Percentiles rank a stretch among this genome's conserved stretches.
These are phyloP conservation scores for Galago senegalensis DNA, from an alignment of 2,797 vertebrate species.

Conservation along the genomic window DNA sequence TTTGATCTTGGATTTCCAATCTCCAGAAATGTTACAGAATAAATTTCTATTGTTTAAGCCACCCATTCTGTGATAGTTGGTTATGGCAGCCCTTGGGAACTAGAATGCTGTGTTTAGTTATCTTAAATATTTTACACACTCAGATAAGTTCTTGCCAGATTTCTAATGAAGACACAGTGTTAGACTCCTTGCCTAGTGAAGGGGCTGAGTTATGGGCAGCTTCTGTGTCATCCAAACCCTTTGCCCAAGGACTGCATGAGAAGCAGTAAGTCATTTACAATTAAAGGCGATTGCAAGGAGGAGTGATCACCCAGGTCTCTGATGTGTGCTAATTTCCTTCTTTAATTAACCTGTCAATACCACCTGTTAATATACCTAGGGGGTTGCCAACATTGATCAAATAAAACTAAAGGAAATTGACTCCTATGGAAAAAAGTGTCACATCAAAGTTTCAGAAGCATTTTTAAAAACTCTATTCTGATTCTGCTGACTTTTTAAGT, in stretches of 20 bases:
- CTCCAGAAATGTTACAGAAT: background rate
- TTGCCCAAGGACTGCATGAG: background rate
- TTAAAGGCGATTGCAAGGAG: constrained; percentile 14
- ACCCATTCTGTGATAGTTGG: background rate
- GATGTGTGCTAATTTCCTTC: constrained; percentile 56
- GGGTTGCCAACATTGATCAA: constrained; percentile 72
- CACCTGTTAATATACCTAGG: constrained; percentile 63
- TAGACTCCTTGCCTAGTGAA: background rate
- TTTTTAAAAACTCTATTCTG: constrained; percentile 41
- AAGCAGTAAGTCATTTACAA: constrained; percentile 27
- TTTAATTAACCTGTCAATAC: constrained; percentile 75
- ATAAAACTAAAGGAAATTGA: constrained; percentile 58
- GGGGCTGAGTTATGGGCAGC: background rate
- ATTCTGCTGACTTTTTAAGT: constrained; percentile 71
- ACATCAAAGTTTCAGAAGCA: constrained; percentile 52
- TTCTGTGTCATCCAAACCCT: background rate
- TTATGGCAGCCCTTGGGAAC: background rate
- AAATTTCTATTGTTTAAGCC: background rate
- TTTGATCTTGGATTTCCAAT: background rate
- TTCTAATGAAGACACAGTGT: background rate
- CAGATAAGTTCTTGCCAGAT: background rate
- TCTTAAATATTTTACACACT: background rate
- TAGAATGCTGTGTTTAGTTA: background rate
- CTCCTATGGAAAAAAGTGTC: constrained; percentile 57
- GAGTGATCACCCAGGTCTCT: background rate